phyloP scores from a whole-genome alignment of 1,140 invertebrate genomes.

The Lordiphosa collinella region DNA sequence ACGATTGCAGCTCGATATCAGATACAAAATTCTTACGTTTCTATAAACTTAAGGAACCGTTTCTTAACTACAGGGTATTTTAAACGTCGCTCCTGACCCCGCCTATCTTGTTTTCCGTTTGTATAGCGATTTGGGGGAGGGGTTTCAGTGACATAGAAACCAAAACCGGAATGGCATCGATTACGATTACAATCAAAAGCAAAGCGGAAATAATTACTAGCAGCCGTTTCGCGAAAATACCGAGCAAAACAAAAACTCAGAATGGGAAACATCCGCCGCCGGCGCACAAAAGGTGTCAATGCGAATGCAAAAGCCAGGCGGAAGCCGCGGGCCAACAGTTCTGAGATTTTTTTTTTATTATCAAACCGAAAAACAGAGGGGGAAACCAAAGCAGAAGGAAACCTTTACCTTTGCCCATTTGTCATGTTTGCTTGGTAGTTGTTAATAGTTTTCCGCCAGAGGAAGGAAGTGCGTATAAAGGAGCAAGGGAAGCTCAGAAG shows the following conservation, averaged over 20 bases:
- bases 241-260: slow-evolving; percentile 60
- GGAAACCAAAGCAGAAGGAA: slow-evolving; percentile 36
- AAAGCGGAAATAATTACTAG: slow-evolving; percentile 52
- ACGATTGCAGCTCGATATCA: too few species aligned
- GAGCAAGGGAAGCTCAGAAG: slow-evolving; percentile 19
- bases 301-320: slow-evolving; percentile 44
- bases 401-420: slow-evolving; percentile 44
- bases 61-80: too few species aligned
- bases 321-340: slow-evolving; percentile 30
- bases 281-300: slow-evolving; percentile 50
- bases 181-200: slow-evolving; percentile 50
- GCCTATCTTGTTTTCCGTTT: too few species aligned
- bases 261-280: slow-evolving; percentile 37
- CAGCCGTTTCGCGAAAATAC: slow-evolving; percentile 49
- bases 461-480: slow-evolving; percentile 65
- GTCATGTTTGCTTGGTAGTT: slow-evolving; percentile 39
- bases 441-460: slow-evolving; percentile 67
- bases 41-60: too few species aligned
- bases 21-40: too few species aligned
- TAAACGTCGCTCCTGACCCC: too few species aligned
- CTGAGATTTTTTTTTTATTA: background rate
- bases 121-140: background rate
- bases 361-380: background rate
- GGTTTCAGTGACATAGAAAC: slow-evolving; percentile 55
- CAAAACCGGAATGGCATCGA: slow-evolving; percentile 48